phyloP scores from a whole-genome alignment of 2,888 invertebrate genomes.

The Macropis europaea region DNA sequence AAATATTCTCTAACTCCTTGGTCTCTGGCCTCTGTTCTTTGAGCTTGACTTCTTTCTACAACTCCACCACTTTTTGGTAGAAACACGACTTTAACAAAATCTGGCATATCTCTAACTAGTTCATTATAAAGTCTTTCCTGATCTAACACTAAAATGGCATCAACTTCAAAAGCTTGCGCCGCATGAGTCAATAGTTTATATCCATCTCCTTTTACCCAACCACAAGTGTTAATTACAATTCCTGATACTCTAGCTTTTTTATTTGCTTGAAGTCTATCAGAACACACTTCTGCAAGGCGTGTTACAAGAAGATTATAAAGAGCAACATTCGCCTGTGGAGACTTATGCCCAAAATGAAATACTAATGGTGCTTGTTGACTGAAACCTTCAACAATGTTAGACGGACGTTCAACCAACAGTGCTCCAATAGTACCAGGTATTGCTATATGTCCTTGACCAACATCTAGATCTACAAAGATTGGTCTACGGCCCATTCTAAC shows the following conservation, averaged over 20 bases:
- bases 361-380: constrained; percentile 95
- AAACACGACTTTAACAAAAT: constrained; percentile 94
- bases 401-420: constrained; percentile 93
- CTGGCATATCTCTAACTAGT: constrained; percentile 94
- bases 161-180: constrained; percentile 96
- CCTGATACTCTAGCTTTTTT: constrained; percentile 94
- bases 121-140: constrained; percentile 98
- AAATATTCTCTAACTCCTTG: constrained; percentile 95
- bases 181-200: constrained; percentile 93
- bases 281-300: constrained; percentile 91
- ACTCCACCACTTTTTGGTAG: constrained; percentile 98
- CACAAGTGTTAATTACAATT: constrained; percentile 97
- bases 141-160: constrained; percentile 96
- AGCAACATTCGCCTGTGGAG: constrained; percentile 88
- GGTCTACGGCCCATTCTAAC: constrained; percentile 94
- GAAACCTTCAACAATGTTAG: constrained; percentile 97
- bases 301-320: constrained; percentile 92
- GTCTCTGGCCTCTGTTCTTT: constrained; percentile 89
- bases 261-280: constrained; percentile 91
- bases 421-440: constrained; percentile 96
- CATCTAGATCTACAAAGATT: constrained; percentile 96
- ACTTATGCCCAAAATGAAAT: constrained; percentile 95
- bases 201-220: constrained; percentile 96
- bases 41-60: constrained; percentile 89
- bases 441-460: constrained; percentile 95